These are phyloP conservation scores for Nephrotoma appendiculata DNA, from an alignment of 2,888 invertebrate species.

Conservation along the genomic window DNA sequence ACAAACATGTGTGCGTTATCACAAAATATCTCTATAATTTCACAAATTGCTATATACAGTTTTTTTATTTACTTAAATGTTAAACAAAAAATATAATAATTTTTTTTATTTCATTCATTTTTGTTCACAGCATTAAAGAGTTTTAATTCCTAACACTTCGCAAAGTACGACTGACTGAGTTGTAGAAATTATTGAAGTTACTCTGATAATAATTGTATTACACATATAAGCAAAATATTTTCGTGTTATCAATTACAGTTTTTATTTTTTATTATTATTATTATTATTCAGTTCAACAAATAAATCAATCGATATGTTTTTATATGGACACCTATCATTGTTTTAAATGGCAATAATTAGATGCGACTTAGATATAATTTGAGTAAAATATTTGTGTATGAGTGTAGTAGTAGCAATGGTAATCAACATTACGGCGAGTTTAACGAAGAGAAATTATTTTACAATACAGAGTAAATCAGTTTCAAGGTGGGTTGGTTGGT, in stretches of 20 bases:
- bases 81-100: background rate
- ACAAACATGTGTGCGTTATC: background rate
- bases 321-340: too few species aligned
- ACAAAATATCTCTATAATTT: background rate
- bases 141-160: background rate
- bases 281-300: background rate
- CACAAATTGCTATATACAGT: background rate
- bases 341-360: too few species aligned
- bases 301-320: background rate
- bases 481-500: too few species aligned
- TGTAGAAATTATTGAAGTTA: background rate
- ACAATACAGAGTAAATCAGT: too few species aligned
- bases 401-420: too few species aligned
- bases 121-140: background rate
- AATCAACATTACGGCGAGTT: too few species aligned
- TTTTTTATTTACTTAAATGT: background rate
- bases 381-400: too few species aligned
- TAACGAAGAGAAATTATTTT: too few species aligned
- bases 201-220: background rate
- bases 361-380: too few species aligned
- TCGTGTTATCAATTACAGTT: background rate
- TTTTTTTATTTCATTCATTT: background rate
- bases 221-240: background rate
- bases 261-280: background rate
- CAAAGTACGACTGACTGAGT: background rate